Evolutionary conservation across 2,113 vertebrate species (phyloP).

Genomic region (Rhineura floridana): DNA sequence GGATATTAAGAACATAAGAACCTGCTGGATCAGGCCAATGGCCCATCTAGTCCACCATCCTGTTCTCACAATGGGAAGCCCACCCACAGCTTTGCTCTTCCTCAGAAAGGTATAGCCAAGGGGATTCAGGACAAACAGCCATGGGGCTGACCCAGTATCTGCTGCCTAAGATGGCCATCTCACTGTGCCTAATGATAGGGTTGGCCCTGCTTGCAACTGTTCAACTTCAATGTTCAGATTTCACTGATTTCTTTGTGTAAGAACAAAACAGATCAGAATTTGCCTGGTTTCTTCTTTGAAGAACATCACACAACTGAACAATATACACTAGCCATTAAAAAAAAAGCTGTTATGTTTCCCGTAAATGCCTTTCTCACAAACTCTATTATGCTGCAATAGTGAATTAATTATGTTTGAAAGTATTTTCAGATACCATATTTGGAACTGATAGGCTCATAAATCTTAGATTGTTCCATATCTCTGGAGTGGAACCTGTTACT

Average conservation of each 20-base stretch:
- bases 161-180: too few species aligned
- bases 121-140: too few species aligned
- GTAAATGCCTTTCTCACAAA: conserved; percentile 30
- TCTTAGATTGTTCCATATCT: conserved; percentile 13
- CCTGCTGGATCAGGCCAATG: too few species aligned
- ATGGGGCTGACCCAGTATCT: too few species aligned
- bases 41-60: too few species aligned
- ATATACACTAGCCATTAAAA: conserved; percentile 33
- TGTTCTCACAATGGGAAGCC: too few species aligned
- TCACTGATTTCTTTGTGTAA: conserved; percentile 39
- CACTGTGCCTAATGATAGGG: background rate
- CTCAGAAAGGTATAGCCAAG: too few species aligned
- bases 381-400: conserved; percentile 19
- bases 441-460: background rate
- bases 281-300: conserved; percentile 34
- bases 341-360: conserved; percentile 32
- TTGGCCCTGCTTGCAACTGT: conserved; percentile 59
- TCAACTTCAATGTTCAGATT: conserved; percentile 51
- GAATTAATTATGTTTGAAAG: conserved; percentile 44
- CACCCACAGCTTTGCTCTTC: too few species aligned
- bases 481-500: conserved; percentile 5
- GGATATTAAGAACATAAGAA: too few species aligned
- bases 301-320: conserved; percentile 31
- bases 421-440: conserved; percentile 39
- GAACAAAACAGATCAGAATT: conserved; percentile 52